Conservation (phyloP, 2,888 invertebrate genomes). For the Hirtodrosophila alboralis region DNA sequence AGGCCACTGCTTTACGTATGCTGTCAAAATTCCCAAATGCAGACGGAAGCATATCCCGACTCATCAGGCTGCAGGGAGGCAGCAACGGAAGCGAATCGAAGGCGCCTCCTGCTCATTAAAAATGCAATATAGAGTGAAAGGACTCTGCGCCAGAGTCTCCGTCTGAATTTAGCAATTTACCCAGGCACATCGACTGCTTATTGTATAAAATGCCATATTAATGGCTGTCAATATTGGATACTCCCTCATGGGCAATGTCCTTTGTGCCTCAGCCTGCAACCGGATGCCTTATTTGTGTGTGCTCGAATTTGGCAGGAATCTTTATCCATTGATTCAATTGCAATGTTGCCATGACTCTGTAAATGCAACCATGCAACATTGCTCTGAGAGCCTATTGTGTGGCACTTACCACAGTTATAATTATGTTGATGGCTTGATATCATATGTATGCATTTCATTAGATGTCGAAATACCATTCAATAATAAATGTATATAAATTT, state of each 20-base stretch:
- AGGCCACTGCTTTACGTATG: constrained; percentile 45
- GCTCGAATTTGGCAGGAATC: neutral
- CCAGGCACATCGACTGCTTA: constrained; percentile 40
- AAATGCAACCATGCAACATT: constrained; percentile 9
- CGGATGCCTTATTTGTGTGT: constrained; percentile 2
- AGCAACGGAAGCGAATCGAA: constrained; percentile 61
- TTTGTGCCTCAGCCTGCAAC: constrained; percentile 22
- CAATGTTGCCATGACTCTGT: constrained; percentile 4
- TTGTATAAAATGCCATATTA: constrained; percentile 68
- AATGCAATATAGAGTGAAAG: constrained; percentile 61
- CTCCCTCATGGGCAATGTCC: constrained; percentile 30
- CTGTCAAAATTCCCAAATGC: constrained; percentile 66
- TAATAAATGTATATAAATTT: constrained; percentile 22
- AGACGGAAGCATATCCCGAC: constrained; percentile 68
- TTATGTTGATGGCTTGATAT: constrained; percentile 37
- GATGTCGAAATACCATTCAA: constrained; percentile 24
- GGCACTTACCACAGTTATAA: constrained; percentile 25
- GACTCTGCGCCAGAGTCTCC: neutral
- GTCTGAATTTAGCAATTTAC: no score
- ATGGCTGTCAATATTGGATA: constrained; percentile 72
- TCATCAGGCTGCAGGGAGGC: constrained; percentile 42
- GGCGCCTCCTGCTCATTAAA: constrained; percentile 79
- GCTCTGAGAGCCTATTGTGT: neutral
- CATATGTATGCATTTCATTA: constrained; percentile 19
- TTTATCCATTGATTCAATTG: constrained; percentile 29